phyloP scores from a whole-genome alignment of 2,888 invertebrate genomes.

The Stenolophus ochropezus region DNA sequence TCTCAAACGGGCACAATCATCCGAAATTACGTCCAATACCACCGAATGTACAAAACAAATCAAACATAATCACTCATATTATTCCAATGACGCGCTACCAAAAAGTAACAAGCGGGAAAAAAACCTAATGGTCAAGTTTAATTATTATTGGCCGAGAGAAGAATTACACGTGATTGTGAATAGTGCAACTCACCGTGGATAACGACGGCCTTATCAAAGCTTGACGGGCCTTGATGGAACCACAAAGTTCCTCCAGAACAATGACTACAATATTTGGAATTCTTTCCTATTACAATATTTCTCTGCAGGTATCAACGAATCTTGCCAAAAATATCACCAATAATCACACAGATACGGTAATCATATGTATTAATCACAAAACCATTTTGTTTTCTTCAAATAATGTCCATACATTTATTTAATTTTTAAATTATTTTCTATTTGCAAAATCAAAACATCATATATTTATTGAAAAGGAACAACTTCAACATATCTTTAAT shows the following conservation, averaged over 20 bases:
- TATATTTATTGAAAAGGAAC: too few relatives aligned
- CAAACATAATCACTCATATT: slow-evolving; percentile 35
- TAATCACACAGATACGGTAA: too few relatives aligned
- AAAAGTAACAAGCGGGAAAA: slow-evolving; percentile 24
- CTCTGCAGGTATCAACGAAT: too few relatives aligned
- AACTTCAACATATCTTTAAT: too few relatives aligned
- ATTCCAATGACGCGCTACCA: slow-evolving; percentile 25
- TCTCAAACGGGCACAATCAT: slow-evolving; percentile 2
- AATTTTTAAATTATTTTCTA: too few relatives aligned
- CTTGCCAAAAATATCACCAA: too few relatives aligned
- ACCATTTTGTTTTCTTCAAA: too few relatives aligned
- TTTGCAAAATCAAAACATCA: too few relatives aligned
- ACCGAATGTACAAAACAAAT: slow-evolving; percentile 16
- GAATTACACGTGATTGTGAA: slow-evolving; percentile 46
- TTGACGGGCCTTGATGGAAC: slow-evolving; percentile 10
- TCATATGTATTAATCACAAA: too few relatives aligned
- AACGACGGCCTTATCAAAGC: slow-evolving; percentile 33
- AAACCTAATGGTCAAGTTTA: slow-evolving; percentile 37
- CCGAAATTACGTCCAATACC: slow-evolving; percentile 36
- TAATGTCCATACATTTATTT: too few relatives aligned
- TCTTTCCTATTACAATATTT: slow-evolving; percentile 36
- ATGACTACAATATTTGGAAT: slow-evolving; percentile 25
- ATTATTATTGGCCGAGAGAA: slow-evolving; percentile 39
- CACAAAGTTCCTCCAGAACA: slow-evolving; percentile 20
- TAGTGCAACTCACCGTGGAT: slow-evolving; percentile 42